Percentiles rank a stretch among this genome's conserved stretches.
phyloP scores from a whole-genome alignment of 1,140 invertebrate species.

The Chelonus insularis region DNA sequence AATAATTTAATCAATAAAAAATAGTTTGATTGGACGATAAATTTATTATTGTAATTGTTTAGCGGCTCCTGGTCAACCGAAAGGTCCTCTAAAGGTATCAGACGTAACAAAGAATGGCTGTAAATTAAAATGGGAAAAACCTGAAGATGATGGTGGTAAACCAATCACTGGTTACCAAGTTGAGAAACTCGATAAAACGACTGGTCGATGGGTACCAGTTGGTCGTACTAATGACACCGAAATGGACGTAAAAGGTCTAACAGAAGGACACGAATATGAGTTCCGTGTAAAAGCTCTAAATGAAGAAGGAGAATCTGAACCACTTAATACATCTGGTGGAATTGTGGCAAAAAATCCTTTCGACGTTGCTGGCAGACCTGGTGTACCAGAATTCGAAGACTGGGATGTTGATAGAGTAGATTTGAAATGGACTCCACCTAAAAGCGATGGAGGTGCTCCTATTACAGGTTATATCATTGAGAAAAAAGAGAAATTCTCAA shows the following conservation, averaged over 20 bases:
- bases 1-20: too few species aligned
- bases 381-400: slow-evolving; percentile 85
- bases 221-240: slow-evolving; percentile 84
- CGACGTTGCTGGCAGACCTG: slow-evolving; percentile 86
- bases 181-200: slow-evolving; percentile 93
- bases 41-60: too few species aligned
- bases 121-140: slow-evolving; percentile 95
- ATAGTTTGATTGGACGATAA: slow-evolving; percentile 1
- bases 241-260: slow-evolving; percentile 88
- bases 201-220: slow-evolving; percentile 91
- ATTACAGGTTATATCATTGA: slow-evolving; percentile 96
- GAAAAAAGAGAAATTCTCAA: slow-evolving; percentile 91
- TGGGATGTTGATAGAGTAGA: slow-evolving; percentile 93
- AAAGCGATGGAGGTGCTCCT: slow-evolving; percentile 87
- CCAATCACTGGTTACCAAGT: slow-evolving; percentile 95
- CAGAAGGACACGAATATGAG: slow-evolving; percentile 93
- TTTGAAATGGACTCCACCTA: slow-evolving; percentile 91
- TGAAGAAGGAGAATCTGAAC: slow-evolving; percentile 96
- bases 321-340: slow-evolving; percentile 82
- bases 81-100: slow-evolving; percentile 88
- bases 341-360: slow-evolving; percentile 94
- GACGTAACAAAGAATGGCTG: slow-evolving; percentile 91
- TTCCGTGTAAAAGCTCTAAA: slow-evolving; percentile 98
- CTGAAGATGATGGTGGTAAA: slow-evolving; percentile 97
- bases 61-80: slow-evolving; percentile 80